Evolutionary conservation across 2,888 invertebrate species (phyloP).

Genomic region (Apodemia duryi): DNA sequence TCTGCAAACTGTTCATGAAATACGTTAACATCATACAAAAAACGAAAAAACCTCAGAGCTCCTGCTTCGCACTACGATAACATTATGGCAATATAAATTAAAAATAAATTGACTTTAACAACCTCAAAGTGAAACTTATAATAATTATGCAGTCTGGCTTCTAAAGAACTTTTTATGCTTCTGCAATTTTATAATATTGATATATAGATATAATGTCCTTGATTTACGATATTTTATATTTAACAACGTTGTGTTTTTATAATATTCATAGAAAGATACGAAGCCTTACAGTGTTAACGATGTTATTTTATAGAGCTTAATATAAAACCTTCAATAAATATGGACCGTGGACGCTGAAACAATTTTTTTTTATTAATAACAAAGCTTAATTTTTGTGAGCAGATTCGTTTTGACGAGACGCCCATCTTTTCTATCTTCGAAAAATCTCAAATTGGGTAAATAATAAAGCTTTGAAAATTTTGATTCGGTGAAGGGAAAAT

Average conservation of each 20-base stretch:
- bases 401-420: too few species aligned
- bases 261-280: background rate
- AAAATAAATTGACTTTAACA: slow-evolving; percentile 29
- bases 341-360: too few species aligned
- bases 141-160: slow-evolving; percentile 21
- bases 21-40: background rate
- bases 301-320: too few species aligned
- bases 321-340: too few species aligned
- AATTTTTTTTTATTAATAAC: too few species aligned
- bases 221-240: background rate
- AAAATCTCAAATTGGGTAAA: too few species aligned
- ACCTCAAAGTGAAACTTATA: slow-evolving; percentile 29
- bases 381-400: too few species aligned
- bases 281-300: too few species aligned
- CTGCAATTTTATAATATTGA: background rate
- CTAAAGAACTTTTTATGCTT: background rate
- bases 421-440: too few species aligned
- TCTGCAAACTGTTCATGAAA: slow-evolving; percentile 9
- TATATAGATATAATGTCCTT: background rate
- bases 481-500: too few species aligned
- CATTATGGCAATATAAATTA: slow-evolving; percentile 25
- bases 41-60: background rate
- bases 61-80: background rate
- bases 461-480: too few species aligned
- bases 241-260: background rate